Base-by-base conservation (phyloP, 1,140 invertebrate genomes). In the Calliphora vicina region DNA sequence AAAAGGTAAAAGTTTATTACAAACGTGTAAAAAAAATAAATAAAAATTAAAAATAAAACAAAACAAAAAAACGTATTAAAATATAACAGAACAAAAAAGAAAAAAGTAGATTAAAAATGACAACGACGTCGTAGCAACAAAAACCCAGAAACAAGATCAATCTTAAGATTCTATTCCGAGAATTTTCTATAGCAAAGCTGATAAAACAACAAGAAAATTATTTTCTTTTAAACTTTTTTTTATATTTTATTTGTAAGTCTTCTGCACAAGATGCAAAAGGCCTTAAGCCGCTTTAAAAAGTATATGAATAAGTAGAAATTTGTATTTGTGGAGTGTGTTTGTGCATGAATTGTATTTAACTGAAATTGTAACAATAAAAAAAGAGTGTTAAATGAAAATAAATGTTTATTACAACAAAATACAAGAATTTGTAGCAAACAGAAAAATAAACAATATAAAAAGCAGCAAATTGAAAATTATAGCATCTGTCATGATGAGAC, bases 281-380 rank as follows among this genome's bases (percentile, higher is more conserved):
- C 74, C 35, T 78, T 20, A 43, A 78, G 74, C 74, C 74, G 74
- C 74, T 43, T 43, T 78, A 78, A 78, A 78, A n/a, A n/a, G n/a
- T n/a, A n/a, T n/a, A n/a, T n/a, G n/a, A n/a, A 42, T 74, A 35
- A 35, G 35, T 35, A 29, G 2, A 29, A 3, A 35, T 29, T 57
- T 57, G n/a, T 57, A 57, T 17, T 2, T 17, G 12, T 57, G 35
- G 4, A 35, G 45, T 50, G 45, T 50, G 45, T 35, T 35, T 35
- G 29, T 2, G 29, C 8, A 35, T 57, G 13, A 57, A 57, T 35
- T 35, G 29, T 8, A 50, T 50, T 50, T 50, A 57, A 57, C 27
- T n/a, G n/a, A 42, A 42, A 78, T 23, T 43, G n/a, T 20, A 43
- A 45, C 20, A 45, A 78, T 43, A 78, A 45, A 78, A 78, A 45